Conservation (phyloP, 1,140 invertebrate species). For the Scaptomyza hsui region DNA sequence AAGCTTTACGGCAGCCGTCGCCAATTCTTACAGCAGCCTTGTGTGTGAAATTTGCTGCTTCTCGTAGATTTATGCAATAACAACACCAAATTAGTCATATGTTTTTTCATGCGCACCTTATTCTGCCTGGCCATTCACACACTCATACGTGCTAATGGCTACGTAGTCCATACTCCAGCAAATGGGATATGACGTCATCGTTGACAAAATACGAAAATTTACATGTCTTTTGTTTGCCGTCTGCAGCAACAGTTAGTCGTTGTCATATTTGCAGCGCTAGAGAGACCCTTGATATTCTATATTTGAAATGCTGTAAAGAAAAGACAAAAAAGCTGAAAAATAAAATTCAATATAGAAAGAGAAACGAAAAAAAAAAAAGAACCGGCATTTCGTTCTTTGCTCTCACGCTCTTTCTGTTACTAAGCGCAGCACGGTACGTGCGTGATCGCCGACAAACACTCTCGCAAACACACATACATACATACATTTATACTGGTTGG, state of each 20-base stretch:
- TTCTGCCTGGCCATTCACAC: slow-evolving; percentile 14
- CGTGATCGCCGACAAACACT: slow-evolving; percentile 67
- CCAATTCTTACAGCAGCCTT: background rate
- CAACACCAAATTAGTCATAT: slow-evolving; percentile 74
- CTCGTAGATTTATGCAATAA: slow-evolving; percentile 67
- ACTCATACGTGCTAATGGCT: slow-evolving; percentile 65
- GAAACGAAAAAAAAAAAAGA: slow-evolving; percentile 55
- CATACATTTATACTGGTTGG: slow-evolving; percentile 3
- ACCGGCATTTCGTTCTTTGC: slow-evolving; percentile 68
- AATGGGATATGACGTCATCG: slow-evolving; percentile 73
- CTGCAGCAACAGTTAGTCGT: slow-evolving; percentile 36
- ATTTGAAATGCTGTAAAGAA: slow-evolving; percentile 81
- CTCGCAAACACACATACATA: slow-evolving; percentile 24
- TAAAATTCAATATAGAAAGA: slow-evolving; percentile 53
- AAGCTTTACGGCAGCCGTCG: slow-evolving; percentile 33
- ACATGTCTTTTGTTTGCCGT: slow-evolving; percentile 52
- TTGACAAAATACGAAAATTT: slow-evolving; percentile 43
- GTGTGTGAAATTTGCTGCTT: slow-evolving; percentile 29
- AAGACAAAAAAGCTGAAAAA: slow-evolving; percentile 50
- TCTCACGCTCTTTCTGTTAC: slow-evolving; percentile 63
- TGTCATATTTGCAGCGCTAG: slow-evolving; percentile 39
- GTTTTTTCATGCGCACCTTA: slow-evolving; percentile 43
- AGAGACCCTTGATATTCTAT: slow-evolving; percentile 81
- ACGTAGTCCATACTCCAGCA: slow-evolving; percentile 43
- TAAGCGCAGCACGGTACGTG: slow-evolving; percentile 66